Evolutionary conservation across 2,113 vertebrate genomes (phyloP).

Genomic region (Salvelinus namaycush): DNA sequence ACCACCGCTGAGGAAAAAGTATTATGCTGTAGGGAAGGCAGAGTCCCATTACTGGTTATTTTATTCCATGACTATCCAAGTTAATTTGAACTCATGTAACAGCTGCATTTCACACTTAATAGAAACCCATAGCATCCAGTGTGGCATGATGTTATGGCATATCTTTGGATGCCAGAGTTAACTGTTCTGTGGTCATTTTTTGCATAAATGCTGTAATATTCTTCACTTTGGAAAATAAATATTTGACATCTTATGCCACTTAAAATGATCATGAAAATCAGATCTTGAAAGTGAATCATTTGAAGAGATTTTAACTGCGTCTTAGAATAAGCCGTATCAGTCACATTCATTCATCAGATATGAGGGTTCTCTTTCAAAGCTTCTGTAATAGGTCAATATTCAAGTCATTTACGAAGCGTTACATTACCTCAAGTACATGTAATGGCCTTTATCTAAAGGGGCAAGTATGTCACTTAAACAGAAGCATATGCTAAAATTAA

Average conservation of each 20-base stretch:
- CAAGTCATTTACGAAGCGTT: slow-evolving; percentile 34
- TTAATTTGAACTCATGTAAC: neutral
- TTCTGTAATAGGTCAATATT: slow-evolving; percentile 30
- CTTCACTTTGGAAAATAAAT: slow-evolving; percentile 11
- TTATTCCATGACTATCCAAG: neutral
- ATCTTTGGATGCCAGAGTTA: slow-evolving; percentile 7
- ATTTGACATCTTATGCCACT: neutral
- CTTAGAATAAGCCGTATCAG: slow-evolving; percentile 23
- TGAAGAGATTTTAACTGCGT: slow-evolving; percentile 18
- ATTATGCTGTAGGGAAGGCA: neutral
- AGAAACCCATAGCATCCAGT: neutral
- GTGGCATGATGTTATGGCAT: neutral
- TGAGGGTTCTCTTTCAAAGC: slow-evolving; percentile 23
- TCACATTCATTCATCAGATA: slow-evolving; percentile 45
- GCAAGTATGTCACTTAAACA: slow-evolving; percentile 26
- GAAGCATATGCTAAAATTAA: slow-evolving; percentile 29
- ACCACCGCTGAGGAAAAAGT: no score
- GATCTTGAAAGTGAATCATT: slow-evolving; percentile 18
- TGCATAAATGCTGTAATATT: neutral
- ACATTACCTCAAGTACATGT: slow-evolving; percentile 26
- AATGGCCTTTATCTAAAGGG: slow-evolving; percentile 28
- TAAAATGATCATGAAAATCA: slow-evolving; percentile 7
- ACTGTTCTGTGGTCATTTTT: neutral
- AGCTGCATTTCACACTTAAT: neutral
- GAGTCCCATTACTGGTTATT: no score